Base-by-base conservation (phyloP, 2,888 invertebrate species). In the Geophilus truncorum region DNA sequence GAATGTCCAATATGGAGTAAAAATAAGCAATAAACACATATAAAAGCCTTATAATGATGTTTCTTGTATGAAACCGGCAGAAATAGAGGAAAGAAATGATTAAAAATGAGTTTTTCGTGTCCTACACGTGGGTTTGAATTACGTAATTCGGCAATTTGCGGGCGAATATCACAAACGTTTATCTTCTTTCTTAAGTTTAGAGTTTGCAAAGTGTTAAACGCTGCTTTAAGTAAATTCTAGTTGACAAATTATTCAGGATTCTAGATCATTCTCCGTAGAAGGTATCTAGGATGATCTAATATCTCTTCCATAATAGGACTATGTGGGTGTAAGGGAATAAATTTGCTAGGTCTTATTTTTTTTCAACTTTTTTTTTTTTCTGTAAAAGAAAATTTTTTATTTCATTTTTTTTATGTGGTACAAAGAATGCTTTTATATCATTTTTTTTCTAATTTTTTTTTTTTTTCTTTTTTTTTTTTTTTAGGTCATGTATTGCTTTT, bases 401-500 rank as follows among this genome's bases (percentile, higher is more conserved):
- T n/a, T n/a, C n/a, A n/a, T n/a, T n/a, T n/a, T n/a, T n/a, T n/a
- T n/a, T n/a, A n/a, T n/a, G n/a, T n/a, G n/a, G n/a, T n/a, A n/a
- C n/a, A n/a, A n/a, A n/a, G n/a, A n/a, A n/a, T n/a, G n/a, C n/a
- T n/a, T n/a, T n/a, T n/a, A n/a, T n/a, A 75, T 77, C n/a, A n/a
- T n/a, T n/a, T n/a, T n/a, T n/a, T n/a, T n/a, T n/a, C n/a, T n/a
- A n/a, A n/a, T n/a, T n/a, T n/a, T 78, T 34, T 21, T 10, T 34
- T 34, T 4, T 18, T 78, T 78, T 32, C 7, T 15, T 79, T 45
- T 7, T 25, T 23, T 82, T 75, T 32, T 82, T 83, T 88, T 90
- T 36, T 88, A 99, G 98, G 89, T 92, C 98, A 89, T 98, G 92
- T 89, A 94, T 99, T 80, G 97, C 98, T 25, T 97, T 99, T 89